A percentile compares a stretch with the other conserved stretches of the same genome.
Conservation (phyloP, 2,888 invertebrate species). For the Xylota sylvarum region DNA sequence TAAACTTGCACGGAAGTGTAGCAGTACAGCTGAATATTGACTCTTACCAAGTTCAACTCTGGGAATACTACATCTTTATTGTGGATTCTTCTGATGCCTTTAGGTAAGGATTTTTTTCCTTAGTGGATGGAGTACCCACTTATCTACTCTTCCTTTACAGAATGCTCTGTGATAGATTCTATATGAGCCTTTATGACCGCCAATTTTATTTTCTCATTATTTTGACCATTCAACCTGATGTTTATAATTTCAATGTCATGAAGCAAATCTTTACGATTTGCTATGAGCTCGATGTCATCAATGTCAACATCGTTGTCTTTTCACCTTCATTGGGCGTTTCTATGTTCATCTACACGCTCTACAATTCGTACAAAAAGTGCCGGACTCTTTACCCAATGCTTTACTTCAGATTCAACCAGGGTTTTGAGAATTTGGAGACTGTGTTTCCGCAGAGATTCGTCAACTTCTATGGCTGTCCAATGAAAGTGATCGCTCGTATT, state of each 20-base stretch:
- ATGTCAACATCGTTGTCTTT: conserved; percentile 79
- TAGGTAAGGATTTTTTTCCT: conserved; percentile 75
- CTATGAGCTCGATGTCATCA: conserved; percentile 78
- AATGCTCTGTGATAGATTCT: conserved; percentile 28
- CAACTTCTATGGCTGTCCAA: conserved; percentile 79
- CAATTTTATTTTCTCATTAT: conserved; percentile 79
- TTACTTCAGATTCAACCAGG: conserved; percentile 77
- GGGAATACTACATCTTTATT: conserved; percentile 80
- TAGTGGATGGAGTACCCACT: no score
- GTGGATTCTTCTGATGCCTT: conserved; percentile 79
- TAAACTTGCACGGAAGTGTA: conserved; percentile 68
- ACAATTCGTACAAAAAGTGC: conserved; percentile 50
- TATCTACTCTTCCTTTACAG: conserved; percentile 54
- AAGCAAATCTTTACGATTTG: conserved; percentile 78
- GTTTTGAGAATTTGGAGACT: conserved; percentile 43
- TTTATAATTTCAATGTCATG: conserved; percentile 30
- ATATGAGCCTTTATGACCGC: conserved; percentile 14
- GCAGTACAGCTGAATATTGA: conserved; percentile 78
- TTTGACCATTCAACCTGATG: conserved; percentile 65
- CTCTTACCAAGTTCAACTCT: no score
- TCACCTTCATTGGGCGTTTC: conserved; percentile 47
- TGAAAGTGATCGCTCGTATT: conserved; percentile 79
- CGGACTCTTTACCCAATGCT: conserved; percentile 63
- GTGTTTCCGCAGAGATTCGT: conserved; percentile 78
- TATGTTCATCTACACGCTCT: conserved; percentile 76